These are phyloP conservation scores for Lycocerus yunnanus DNA, from an alignment of 2,888 invertebrate species.

Conservation along the genomic window DNA sequence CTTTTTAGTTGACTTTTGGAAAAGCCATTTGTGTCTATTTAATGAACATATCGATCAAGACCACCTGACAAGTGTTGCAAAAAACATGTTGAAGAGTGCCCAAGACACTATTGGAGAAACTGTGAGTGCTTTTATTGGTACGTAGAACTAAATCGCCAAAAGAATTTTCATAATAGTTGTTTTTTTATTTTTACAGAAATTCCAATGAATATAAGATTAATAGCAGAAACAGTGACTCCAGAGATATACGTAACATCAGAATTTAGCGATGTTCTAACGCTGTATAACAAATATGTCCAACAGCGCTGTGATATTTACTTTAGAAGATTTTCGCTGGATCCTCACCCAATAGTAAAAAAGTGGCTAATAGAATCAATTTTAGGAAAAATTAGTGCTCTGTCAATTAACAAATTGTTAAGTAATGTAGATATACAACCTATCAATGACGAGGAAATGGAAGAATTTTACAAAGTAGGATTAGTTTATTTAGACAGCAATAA, in stretches of 20 bases:
- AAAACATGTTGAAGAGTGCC: background rate
- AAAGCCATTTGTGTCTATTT: conserved; percentile 4
- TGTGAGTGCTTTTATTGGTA: conserved; percentile 13
- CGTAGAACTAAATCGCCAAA: background rate
- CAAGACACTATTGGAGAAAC: conserved; percentile 9
- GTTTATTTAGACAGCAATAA: conserved; percentile 6
- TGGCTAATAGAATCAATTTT: conserved; percentile 7
- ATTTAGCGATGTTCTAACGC: background rate
- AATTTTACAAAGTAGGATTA: conserved; percentile 20
- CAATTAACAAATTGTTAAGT: conserved; percentile 3
- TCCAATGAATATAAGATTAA: conserved; percentile 19
- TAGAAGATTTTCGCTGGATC: background rate
- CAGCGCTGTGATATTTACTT: conserved; percentile 5
- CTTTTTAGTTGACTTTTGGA: conserved; percentile 11
- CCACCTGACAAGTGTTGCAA: background rate
- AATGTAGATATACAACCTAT: background rate
- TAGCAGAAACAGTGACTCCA: conserved; percentile 15
- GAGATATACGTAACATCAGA: background rate
- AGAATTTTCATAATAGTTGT: background rate
- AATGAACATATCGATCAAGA: background rate
- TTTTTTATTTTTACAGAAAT: conserved; percentile 11
- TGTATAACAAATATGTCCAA: conserved; percentile 15
- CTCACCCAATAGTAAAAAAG: background rate
- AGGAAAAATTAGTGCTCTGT: conserved; percentile 4
- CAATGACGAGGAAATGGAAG: conserved; percentile 4